Evolutionary conservation across 2,888 invertebrate species (phyloP).

Genomic region (Tinea semifulvella): DNA sequence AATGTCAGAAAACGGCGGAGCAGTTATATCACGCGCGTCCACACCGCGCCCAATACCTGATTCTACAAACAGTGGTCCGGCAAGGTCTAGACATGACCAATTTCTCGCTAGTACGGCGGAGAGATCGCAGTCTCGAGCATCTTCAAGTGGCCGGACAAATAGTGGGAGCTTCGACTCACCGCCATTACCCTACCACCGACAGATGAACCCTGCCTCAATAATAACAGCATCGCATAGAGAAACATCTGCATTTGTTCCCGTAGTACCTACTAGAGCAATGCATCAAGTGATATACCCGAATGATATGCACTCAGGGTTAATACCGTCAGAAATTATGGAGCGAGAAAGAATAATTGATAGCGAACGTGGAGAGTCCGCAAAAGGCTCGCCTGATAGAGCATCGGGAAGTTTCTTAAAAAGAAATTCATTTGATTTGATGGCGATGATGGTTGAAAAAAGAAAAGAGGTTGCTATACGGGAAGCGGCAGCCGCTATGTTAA

Average conservation of each 20-base stretch:
- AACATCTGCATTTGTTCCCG: slow-evolving; percentile 88
- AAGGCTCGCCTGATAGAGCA: slow-evolving; percentile 59
- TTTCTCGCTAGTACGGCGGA: slow-evolving; percentile 66
- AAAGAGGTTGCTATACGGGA: slow-evolving; percentile 82
- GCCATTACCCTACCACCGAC: slow-evolving; percentile 72
- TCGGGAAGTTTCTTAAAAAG: slow-evolving; percentile 49
- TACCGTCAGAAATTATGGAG: slow-evolving; percentile 67
- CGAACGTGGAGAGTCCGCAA: slow-evolving; percentile 52
- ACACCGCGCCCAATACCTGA: slow-evolving; percentile 59
- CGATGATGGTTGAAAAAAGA: slow-evolving; percentile 90
- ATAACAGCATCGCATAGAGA: slow-evolving; percentile 72
- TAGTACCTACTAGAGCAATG: slow-evolving; percentile 80
- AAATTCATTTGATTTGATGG: slow-evolving; percentile 81
- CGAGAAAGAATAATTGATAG: slow-evolving; percentile 62
- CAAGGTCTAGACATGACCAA: slow-evolving; percentile 68
- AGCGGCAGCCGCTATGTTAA: slow-evolving; percentile 75
- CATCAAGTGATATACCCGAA: slow-evolving; percentile 77
- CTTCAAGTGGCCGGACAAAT: slow-evolving; percentile 60
- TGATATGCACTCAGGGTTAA: slow-evolving; percentile 74
- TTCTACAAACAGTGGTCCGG: slow-evolving; percentile 45
- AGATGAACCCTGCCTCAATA: slow-evolving; percentile 61
- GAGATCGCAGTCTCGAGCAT: slow-evolving; percentile 50
- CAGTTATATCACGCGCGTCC: slow-evolving; percentile 55
- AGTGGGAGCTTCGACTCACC: slow-evolving; percentile 70
- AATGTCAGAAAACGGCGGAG: slow-evolving; percentile 59